A percentile compares a stretch with the other conserved stretches of the same genome.
Evolutionary conservation across 2,888 invertebrate genomes (phyloP).

Genomic region (Drosophila fulvimacula): DNA sequence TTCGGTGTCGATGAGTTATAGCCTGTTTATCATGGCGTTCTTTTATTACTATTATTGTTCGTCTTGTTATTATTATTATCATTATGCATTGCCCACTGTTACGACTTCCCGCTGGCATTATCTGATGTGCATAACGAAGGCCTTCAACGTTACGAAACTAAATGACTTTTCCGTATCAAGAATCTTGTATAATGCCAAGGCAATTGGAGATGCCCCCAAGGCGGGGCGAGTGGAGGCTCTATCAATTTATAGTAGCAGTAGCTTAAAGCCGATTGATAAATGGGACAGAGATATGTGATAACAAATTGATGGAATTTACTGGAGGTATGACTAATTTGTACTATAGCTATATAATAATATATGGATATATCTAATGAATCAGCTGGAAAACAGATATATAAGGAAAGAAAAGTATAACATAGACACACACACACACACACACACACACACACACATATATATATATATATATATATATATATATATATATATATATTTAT

Average conservation of each 20-base stretch:
- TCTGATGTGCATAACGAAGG: conserved; percentile 20
- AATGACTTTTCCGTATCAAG: conserved; percentile 24
- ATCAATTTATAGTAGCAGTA: background rate
- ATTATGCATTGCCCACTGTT: conserved; percentile 23
- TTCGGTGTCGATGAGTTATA: conserved; percentile 32
- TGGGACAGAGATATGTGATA: background rate
- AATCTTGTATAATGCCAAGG: conserved; percentile 1
- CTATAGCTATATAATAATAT: no score
- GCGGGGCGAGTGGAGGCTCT: background rate
- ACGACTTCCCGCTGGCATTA: conserved; percentile 24
- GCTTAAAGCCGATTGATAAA: background rate
- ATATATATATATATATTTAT: background rate
- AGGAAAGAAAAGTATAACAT: no score
- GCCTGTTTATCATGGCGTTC: conserved; percentile 12
- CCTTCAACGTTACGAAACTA: conserved; percentile 23
- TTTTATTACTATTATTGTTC: conserved; percentile 14
- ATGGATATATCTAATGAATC: no score
- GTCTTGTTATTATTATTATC: conserved; percentile 19
- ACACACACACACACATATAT: background rate
- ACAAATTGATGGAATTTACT: background rate
- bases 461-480: background rate
- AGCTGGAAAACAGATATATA: no score
- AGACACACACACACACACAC: no score
- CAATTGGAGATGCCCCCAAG: background rate
- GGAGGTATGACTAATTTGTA: background rate